phyloP scores from a whole-genome alignment of 1,140 invertebrate genomes.

The Drosophila oshimai region DNA sequence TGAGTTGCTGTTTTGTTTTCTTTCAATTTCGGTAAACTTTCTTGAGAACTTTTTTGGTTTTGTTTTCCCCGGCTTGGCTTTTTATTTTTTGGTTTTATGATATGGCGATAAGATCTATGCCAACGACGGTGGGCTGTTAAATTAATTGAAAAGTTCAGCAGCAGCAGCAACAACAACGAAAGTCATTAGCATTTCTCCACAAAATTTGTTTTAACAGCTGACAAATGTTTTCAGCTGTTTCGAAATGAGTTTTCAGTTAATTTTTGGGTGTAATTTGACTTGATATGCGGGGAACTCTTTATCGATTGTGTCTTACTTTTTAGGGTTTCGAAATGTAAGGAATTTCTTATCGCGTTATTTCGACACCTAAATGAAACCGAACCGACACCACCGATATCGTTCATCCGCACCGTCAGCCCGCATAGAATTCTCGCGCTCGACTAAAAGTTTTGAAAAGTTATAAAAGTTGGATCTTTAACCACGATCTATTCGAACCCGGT shows the following conservation, averaged over 20 bases:
- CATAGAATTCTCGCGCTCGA: slow-evolving; percentile 43
- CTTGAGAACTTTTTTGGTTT: slow-evolving; percentile 59
- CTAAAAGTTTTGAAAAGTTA: slow-evolving; percentile 17
- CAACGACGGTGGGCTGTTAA: slow-evolving; percentile 56
- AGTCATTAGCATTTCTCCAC: slow-evolving; percentile 65
- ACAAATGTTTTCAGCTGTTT: slow-evolving; percentile 53
- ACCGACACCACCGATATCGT: not conserved
- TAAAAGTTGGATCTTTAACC: not conserved
- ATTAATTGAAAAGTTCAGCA: slow-evolving; percentile 77
- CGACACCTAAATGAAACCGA: not conserved
- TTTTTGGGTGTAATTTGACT: slow-evolving; percentile 45
- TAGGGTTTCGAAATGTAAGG: not conserved
- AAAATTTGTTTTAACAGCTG: slow-evolving; percentile 74
- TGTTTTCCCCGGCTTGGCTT: slow-evolving; percentile 5
- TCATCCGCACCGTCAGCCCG: slow-evolving; percentile 9
- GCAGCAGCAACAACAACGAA: slow-evolving; percentile 34
- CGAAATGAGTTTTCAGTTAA: slow-evolving; percentile 38
- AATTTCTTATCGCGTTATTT: slow-evolving; percentile 11
- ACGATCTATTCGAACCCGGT: slow-evolving; percentile 2
- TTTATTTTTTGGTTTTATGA: slow-evolving; percentile 62
- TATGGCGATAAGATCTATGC: slow-evolving; percentile 73
- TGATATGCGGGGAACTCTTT: not conserved
- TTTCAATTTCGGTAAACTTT: slow-evolving; percentile 66
- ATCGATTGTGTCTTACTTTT: slow-evolving; percentile 20
- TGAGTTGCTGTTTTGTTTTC: slow-evolving; percentile 41